phyloP scores from a whole-genome alignment of 2,888 invertebrate genomes.

The Callyntrura sp. region DNA sequence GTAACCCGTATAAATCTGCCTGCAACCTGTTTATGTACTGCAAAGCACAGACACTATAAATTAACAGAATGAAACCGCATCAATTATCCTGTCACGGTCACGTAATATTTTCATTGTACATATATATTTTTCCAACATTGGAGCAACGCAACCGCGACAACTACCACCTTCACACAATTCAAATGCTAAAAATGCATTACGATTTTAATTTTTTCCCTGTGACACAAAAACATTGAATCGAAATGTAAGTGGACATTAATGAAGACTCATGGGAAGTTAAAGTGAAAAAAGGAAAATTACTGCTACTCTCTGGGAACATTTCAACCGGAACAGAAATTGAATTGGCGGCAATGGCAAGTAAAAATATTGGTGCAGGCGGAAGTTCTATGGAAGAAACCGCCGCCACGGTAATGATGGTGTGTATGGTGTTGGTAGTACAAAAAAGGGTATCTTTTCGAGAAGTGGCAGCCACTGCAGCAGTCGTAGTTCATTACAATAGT shows the following conservation, averaged over 20 bases:
- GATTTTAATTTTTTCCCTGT: not conserved
- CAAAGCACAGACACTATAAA: not conserved
- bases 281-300: slow-evolving; percentile 29
- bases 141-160: not conserved
- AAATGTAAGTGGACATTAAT: slow-evolving; percentile 65
- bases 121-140: not conserved
- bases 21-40: not conserved
- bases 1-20: not conserved
- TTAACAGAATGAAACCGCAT: not conserved
- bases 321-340: not conserved
- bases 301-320: not conserved
- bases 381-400: not conserved
- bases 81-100: slow-evolving; percentile 4
- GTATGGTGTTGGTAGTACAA: not conserved
- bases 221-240: slow-evolving; percentile 8
- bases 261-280: slow-evolving; percentile 61
- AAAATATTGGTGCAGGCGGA: slow-evolving; percentile 10
- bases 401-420: not conserved
- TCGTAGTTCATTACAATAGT: too few species aligned
- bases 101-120: not conserved
- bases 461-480: too few species aligned
- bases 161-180: not conserved
- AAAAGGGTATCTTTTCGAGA: not conserved
- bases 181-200: slow-evolving; percentile 19
- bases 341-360: slow-evolving; percentile 1